Evolutionary conservation across 2,888 invertebrate species (phyloP), one percentile per base, ranked within the genome.

Genomic region (Pogonocherus hispidulus): DNA sequence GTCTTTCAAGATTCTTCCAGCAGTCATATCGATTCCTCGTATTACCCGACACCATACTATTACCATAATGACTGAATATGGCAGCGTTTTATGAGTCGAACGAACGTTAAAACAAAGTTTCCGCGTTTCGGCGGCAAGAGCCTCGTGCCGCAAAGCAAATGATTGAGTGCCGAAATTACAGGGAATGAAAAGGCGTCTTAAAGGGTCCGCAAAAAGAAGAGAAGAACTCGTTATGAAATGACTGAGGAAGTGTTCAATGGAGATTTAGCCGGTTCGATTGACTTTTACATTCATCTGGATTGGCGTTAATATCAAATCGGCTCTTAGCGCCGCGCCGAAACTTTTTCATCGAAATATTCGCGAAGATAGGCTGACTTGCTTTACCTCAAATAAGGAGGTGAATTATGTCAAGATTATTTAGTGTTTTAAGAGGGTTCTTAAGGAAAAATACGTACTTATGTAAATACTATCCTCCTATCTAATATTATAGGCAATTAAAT

Each of bases 241-340:
- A 69, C 52, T 41, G 70, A 63, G 64, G 56, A 71, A 71, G 66
- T 70, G 64, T 67, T 71, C 68, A 66, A 68, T 69, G 67, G 67
- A 72, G 71, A 73, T 73, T 76, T 69, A 63, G 72, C 41, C 67
- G 71, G 67, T 73, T 73, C 76, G 72, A 76, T 74, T 62, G 70
- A 73, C 70, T 77, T 76, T 72, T 67, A 75, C 66, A 73, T 75
- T 74, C 70, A 74, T 75, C 67, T 60, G 60, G 70, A 72, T 73
- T 65, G 74, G 67, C 76, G 66, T 74, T 73, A 74, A 75, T 76
- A 74, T 76, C 71, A 73, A 70, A 70, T 72, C 62, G 69, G 59
- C 56, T 35, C 63, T 69, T 66, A 66, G 47, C 49, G 63, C 32
- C 32, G 62, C 63, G 71, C 63, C 65, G 51, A 27, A 65, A 71